Percentiles rank a stretch among this genome's conserved stretches.
Evolutionary conservation across 2,113 vertebrate genomes (phyloP).

Genomic region (Chaetorhynchus papuensis): DNA sequence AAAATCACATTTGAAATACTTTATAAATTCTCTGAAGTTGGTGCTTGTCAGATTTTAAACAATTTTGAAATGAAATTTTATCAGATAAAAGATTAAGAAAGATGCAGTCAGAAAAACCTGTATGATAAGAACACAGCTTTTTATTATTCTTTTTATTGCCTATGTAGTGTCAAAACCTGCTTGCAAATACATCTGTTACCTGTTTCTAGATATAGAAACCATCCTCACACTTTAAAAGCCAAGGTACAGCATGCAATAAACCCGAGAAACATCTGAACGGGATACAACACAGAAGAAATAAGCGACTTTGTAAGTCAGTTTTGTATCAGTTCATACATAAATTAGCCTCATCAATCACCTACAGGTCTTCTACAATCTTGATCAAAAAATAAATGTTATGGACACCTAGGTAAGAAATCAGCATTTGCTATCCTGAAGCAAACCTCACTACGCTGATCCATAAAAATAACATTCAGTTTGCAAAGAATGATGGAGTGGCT

Average conservation of each 20-base stretch:
- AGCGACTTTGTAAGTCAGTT: not conserved
- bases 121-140: not conserved
- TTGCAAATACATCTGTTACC: not conserved
- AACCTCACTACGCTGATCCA: not conserved
- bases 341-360: not conserved
- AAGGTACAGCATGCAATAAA: not conserved
- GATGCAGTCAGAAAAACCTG: not conserved
- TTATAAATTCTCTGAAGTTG: not conserved
- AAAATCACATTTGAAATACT: not conserved
- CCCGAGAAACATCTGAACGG: not conserved
- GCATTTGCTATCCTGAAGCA: not conserved
- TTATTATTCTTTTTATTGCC: not conserved
- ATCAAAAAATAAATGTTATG: not conserved
- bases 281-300: not conserved
- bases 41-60: not conserved
- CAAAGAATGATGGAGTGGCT: not conserved
- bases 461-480: not conserved
- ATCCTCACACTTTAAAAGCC: not conserved
- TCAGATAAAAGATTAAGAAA: not conserved
- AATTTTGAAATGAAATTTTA: slow-evolving; percentile 4
- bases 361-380: not conserved
- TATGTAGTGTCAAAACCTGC: not conserved
- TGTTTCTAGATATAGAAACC: not conserved
- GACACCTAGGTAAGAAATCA: not conserved
- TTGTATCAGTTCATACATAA: not conserved